Evolutionary conservation across 2,888 invertebrate species (phyloP).

Genomic region (Aporophyla nigra): DNA sequence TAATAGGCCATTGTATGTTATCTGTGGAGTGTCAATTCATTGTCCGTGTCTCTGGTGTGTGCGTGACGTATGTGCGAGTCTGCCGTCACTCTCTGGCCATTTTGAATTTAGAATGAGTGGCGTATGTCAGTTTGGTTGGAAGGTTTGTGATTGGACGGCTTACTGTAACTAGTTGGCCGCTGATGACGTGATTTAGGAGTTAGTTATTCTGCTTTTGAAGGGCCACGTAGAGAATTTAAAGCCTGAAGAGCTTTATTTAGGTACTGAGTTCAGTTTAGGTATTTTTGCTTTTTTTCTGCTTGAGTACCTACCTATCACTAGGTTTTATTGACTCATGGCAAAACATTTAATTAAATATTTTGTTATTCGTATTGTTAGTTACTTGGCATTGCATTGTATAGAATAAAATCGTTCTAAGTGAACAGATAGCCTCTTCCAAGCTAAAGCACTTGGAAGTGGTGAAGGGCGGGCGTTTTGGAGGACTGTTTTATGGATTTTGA

Average conservation of each 20-base stretch:
- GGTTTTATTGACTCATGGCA: too few species aligned
- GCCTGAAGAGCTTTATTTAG: neutral
- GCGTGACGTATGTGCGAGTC: slow-evolving; percentile 39
- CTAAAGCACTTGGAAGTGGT: too few species aligned
- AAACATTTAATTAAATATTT: neutral
- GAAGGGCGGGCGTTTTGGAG: too few species aligned
- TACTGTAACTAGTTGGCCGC: neutral
- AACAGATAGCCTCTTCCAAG: too few species aligned
- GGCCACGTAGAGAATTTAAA: too few species aligned
- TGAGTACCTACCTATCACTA: too few species aligned
- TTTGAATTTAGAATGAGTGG: slow-evolving; percentile 52
- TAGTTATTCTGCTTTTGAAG: neutral
- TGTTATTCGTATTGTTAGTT: neutral
- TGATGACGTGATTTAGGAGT: neutral
- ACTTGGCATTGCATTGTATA: neutral
- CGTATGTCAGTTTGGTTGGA: slow-evolving; percentile 39
- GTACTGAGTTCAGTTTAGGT: neutral
- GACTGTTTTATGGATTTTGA: too few species aligned
- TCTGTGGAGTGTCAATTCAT: slow-evolving; percentile 63
- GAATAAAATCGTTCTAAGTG: neutral
- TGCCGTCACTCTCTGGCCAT: slow-evolving; percentile 42
- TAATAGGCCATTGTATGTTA: slow-evolving; percentile 63
- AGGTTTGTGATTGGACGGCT: slow-evolving; percentile 25
- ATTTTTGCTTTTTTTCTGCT: neutral
- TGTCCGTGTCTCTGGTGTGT: slow-evolving; percentile 47